Conservation (phyloP, 2,888 invertebrate genomes). For the Spisula subtruncata region DNA sequence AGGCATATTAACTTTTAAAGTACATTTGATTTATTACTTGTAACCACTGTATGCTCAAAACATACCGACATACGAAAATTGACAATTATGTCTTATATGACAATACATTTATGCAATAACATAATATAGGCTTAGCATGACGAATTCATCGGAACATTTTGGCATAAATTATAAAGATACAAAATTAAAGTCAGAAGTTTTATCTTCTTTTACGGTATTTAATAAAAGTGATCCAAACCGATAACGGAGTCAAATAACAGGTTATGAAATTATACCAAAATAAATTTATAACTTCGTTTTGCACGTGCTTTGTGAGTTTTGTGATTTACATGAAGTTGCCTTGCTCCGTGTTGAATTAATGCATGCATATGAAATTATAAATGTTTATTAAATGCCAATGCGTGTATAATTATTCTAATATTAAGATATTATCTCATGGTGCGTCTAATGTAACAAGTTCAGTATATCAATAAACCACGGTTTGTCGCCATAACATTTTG, state of each 20-base stretch:
- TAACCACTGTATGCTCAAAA: too few relatives aligned
- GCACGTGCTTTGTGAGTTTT: neutral
- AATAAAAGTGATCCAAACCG: neutral
- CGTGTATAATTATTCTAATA: neutral
- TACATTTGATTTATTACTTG: too few relatives aligned
- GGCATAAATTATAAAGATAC: neutral
- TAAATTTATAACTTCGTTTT: neutral
- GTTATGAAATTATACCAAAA: neutral
- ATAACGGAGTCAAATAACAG: neutral
- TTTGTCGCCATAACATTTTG: neutral
- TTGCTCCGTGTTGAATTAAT: neutral
- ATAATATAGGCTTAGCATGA: too few relatives aligned
- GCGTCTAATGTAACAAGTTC: neutral
- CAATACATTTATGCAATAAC: too few relatives aligned
- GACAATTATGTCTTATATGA: too few relatives aligned
- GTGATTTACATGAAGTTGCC: neutral
- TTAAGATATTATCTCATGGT: neutral
- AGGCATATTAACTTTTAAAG: too few relatives aligned
- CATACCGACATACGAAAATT: too few relatives aligned
- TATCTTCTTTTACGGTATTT: neutral
- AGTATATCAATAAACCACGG: neutral
- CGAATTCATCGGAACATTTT: too few relatives aligned
- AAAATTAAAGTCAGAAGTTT: neutral
- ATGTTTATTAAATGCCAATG: neutral
- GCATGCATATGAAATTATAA: neutral